Evolutionary conservation across 2,888 invertebrate genomes (phyloP), one percentile per base, ranked within the genome.

Genomic region (Nemapogon koenigi): DNA sequence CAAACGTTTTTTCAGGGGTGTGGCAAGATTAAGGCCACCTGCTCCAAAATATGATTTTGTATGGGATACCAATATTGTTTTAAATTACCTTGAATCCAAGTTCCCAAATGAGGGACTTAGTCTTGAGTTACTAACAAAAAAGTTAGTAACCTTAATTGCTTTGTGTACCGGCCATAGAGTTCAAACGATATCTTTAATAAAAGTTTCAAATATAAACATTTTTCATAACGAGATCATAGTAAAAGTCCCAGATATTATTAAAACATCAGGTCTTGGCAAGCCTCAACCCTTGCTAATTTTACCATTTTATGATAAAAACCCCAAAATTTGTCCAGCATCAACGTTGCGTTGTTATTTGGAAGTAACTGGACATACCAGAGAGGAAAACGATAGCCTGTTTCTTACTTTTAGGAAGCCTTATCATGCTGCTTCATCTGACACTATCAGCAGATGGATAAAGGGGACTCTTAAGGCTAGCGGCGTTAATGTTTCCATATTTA

Each of bases 1-100:
- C 8, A 45, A 41, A 40, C 10, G 46, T 11, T 44, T 42, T 31
- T 38, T 46, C n/a, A 46, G 42, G 40, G 46, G 46, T 1, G 17
- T 40, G 8, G 42, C 35, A 28, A 45, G 27, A 22, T 7, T 43
- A n/a, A 40, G 31, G 25, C 45, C 45, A 1, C 7, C 33, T 2
- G 35, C 30, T 17, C 44, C 44, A 1, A 19, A 37, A 2, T 45
- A 45, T 13, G 32, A 38, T 14, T 8, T 29, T 1, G 46, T 40
- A 2, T 44, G 44, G 43, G 28, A 47, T 15, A 39, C 46, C 1
- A 27, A 25, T 7, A 19, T 37, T 3, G 46, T 44, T 13, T 30
- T 47, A 35, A 27, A 41, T 36, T 37, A 36, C 14, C 18, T 37
- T 15, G 13, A 13, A 3, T 16, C n/a, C 2, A 14, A 10, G 2